These are phyloP conservation scores for Meriones psammophilus DNA, from an alignment of 2,797 vertebrate genomes.

Conservation along the genomic window DNA sequence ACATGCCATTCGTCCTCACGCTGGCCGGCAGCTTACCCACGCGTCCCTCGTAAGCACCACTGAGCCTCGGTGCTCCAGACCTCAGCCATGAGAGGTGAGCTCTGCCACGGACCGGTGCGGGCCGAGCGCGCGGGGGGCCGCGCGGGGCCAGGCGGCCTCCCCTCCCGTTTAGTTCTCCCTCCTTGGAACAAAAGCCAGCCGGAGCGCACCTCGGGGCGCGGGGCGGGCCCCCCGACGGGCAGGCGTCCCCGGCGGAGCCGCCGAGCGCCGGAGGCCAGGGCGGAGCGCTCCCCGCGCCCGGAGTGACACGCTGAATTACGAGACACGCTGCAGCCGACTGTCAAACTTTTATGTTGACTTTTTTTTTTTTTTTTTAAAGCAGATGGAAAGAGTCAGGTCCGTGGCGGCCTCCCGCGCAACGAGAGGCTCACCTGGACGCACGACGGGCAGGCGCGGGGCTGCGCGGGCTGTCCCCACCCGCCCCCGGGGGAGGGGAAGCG, in stretches of 20 bases:
- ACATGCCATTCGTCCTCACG: slow-evolving; percentile 62
- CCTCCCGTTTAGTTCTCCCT: not conserved
- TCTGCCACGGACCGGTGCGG: slow-evolving; percentile 26
- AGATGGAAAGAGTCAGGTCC: not conserved
- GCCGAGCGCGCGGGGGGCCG: not conserved
- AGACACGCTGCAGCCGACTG: slow-evolving; percentile 31
- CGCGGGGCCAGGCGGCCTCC: not conserved
- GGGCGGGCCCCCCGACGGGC: slow-evolving; percentile 38
- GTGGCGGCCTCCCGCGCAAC: not conserved
- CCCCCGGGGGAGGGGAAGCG: slow-evolving; percentile 51
- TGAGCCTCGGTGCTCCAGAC: slow-evolving; percentile 51
- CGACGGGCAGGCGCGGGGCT: not conserved
- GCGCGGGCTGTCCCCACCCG: not conserved
- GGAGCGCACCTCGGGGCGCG: slow-evolving; percentile 24
- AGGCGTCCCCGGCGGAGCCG: slow-evolving; percentile 52
- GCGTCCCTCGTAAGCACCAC: slow-evolving; percentile 16
- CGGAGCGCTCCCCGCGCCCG: not conserved
- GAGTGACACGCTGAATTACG: slow-evolving; percentile 48
- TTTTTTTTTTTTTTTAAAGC: not conserved
- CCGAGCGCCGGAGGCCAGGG: slow-evolving; percentile 15
- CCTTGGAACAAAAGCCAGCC: slow-evolving; percentile 50
- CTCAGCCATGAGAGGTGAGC: slow-evolving; percentile 50
- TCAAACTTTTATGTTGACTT: slow-evolving; percentile 77
- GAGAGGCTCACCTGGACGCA: slow-evolving; percentile 60
- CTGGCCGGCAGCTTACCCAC: slow-evolving; percentile 56